Conservation (phyloP, 2,888 invertebrate species). For the Tenthredo notha region DNA sequence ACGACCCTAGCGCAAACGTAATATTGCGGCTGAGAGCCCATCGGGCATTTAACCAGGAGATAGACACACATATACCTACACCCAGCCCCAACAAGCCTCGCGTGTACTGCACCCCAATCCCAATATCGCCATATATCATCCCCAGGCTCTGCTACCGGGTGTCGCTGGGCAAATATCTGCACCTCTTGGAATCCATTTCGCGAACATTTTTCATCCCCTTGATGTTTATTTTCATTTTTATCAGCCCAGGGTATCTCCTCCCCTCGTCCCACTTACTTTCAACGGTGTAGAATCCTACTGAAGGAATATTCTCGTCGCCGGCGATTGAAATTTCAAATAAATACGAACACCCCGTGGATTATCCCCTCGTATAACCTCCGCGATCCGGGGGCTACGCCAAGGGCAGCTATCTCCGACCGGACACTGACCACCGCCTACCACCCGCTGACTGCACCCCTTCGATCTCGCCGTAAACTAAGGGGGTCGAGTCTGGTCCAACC, state of each 20-base stretch:
- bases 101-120: conserved; percentile 47
- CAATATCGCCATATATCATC: conserved; percentile 53
- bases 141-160: conserved; percentile 48
- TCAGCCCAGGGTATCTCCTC: not conserved
- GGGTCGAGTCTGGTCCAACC: conserved; percentile 13
- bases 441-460: conserved; percentile 35
- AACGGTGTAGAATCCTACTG: not conserved
- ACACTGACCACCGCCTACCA: conserved; percentile 41
- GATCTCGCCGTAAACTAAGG: conserved; percentile 44
- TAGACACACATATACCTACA: conserved; percentile 27
- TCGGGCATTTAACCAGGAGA: conserved; percentile 51
- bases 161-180: not conserved
- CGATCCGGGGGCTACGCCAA: conserved; percentile 12
- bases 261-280: too few relatives aligned
- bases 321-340: not conserved
- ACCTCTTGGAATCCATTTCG: not conserved
- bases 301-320: not conserved
- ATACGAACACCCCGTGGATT: conserved; percentile 37
- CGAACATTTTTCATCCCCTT: not conserved
- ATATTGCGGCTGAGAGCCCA: conserved; percentile 51
- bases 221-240: not conserved
- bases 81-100: conserved; percentile 33
- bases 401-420: conserved; percentile 50
- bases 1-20: conserved; percentile 53
- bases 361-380: not conserved